Evolutionary conservation across 2,797 vertebrate genomes (phyloP).

Genomic region (Alosa sapidissima): DNA sequence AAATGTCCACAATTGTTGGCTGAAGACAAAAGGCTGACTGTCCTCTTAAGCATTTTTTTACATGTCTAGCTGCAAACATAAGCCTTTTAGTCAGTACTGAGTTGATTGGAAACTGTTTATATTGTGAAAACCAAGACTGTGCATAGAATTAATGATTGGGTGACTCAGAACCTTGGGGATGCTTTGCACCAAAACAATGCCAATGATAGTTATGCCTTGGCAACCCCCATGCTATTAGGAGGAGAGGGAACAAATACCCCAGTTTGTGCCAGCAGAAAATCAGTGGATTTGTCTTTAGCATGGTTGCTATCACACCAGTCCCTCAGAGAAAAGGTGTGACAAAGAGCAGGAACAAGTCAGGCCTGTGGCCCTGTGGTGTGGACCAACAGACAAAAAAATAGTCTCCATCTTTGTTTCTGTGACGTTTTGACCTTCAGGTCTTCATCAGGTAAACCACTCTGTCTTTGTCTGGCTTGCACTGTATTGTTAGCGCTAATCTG

Average conservation of each 20-base stretch:
- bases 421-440: background rate
- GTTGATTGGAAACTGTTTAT: background rate
- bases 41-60: background rate
- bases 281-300: background rate
- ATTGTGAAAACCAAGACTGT: background rate
- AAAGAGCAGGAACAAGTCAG: background rate
- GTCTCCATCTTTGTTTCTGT: background rate
- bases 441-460: background rate
- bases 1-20: background rate
- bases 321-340: no score
- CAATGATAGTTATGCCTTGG: constrained; percentile 32
- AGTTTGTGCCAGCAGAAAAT: background rate
- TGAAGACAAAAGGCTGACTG: background rate
- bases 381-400: background rate
- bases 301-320: background rate
- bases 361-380: background rate
- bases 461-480: background rate
- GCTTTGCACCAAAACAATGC: constrained; percentile 19
- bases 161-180: background rate
- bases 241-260: background rate
- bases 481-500: background rate
- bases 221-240: background rate
- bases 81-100: background rate
- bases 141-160: background rate
- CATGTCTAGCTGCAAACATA: background rate